Evolutionary conservation across 2,797 vertebrate species (phyloP).

Genomic region (Lepidocolaptes lacrymiger): DNA sequence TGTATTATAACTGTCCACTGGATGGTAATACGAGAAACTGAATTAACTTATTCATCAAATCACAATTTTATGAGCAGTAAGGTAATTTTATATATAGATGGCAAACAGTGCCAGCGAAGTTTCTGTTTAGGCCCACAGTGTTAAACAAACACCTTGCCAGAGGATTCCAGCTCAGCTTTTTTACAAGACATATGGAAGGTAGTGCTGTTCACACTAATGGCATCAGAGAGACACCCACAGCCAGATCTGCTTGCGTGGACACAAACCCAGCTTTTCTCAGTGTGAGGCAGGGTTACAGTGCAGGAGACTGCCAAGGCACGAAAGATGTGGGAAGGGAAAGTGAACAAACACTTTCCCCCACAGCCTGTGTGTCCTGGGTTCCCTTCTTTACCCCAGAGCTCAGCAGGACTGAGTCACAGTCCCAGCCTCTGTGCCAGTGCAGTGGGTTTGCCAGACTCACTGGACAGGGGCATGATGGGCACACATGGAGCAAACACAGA

Average conservation of each 20-base stretch:
- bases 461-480: accelerated
- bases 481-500: accelerated
- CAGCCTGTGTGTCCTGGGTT: not conserved
- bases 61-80: not conserved
- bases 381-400: not conserved
- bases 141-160: not conserved
- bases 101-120: not conserved
- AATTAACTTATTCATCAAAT: constrained; percentile 7
- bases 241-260: not conserved
- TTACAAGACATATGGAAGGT: not conserved
- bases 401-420: not conserved
- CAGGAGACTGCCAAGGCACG: not conserved
- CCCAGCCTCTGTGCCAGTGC: not conserved
- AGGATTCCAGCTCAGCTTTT: not conserved
- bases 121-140: not conserved
- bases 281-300: not conserved
- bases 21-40: not conserved
- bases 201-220: not conserved
- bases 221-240: not conserved
- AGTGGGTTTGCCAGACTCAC: not conserved
- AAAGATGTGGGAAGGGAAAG: not conserved
- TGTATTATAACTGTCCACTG: not conserved
- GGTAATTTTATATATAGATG: not conserved
- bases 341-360: accelerated
- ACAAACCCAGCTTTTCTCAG: not conserved